Evolutionary conservation across 1,140 invertebrate species (phyloP).

Genomic region (Trichonephila clavipes): DNA sequence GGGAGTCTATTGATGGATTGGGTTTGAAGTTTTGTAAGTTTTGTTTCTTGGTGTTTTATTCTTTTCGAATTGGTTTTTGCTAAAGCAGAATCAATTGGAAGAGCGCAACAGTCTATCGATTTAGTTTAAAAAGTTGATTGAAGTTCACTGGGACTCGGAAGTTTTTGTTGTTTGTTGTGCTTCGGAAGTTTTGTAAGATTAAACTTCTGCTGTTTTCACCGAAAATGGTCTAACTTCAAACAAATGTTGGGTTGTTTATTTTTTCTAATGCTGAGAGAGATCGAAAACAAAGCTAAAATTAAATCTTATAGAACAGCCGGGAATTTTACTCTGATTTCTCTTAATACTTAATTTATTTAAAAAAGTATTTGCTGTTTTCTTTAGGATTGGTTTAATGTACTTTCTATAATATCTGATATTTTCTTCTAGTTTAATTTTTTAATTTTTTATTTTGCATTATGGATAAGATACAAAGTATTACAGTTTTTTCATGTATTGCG

Average conservation of each 20-base stretch:
- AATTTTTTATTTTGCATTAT: no score
- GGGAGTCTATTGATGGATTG: not conserved
- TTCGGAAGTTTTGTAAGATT: not conserved
- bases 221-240: not conserved
- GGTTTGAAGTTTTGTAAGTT: not conserved
- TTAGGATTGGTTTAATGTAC: no score
- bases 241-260: not conserved
- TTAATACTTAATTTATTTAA: no score
- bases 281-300: not conserved
- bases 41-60: not conserved
- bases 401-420: no score
- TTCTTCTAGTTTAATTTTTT: no score
- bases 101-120: slow-evolving; percentile 16
- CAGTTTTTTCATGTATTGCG: no score
- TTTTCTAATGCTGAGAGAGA: not conserved
- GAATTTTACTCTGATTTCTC: no score
- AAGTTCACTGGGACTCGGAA: slow-evolving; percentile 9
- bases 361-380: no score
- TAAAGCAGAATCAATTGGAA: not conserved
- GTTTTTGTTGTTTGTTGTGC: not conserved
- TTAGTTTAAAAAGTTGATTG: not conserved
- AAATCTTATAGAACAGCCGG: not conserved
- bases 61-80: not conserved
- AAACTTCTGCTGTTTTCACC: not conserved
- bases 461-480: no score